A percentile compares a stretch with the other conserved stretches of the same genome.
These are phyloP conservation scores for Drosophila bifasciata DNA, from an alignment of 1,140 invertebrate species.

Conservation along the genomic window DNA sequence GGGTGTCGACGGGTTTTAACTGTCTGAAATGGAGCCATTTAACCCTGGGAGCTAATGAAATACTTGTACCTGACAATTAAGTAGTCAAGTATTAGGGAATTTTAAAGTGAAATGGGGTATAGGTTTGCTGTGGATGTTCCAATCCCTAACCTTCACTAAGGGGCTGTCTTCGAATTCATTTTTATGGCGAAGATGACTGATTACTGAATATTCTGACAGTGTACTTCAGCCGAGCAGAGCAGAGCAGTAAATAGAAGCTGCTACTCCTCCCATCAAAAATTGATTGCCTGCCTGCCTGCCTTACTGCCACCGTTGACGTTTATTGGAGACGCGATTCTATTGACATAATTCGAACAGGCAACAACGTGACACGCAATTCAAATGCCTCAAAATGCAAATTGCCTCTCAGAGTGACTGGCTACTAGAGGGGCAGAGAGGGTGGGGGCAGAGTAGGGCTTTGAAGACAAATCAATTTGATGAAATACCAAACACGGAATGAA, in stretches of 20 bases:
- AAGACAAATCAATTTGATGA: constrained; percentile 75
- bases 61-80: no score
- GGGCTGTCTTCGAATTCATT: no score
- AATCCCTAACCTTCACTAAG: no score
- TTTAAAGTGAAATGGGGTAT: no score
- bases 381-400: constrained; percentile 77
- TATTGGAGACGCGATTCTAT: constrained; percentile 75
- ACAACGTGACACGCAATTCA: constrained; percentile 77
- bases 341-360: constrained; percentile 79
- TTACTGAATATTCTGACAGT: no score
- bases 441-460: constrained; percentile 21
- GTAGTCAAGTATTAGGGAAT: no score
- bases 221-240: background rate
- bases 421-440: constrained; percentile 27
- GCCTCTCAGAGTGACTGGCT: constrained; percentile 18
- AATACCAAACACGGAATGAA: constrained; percentile 24
- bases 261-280: constrained; percentile 34
- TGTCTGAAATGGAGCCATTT: constrained; percentile 23
- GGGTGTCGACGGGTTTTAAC: constrained; percentile 31
- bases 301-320: constrained; percentile 54
- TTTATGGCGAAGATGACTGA: no score
- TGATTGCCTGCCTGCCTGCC: constrained; percentile 3
- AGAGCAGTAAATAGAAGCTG: constrained; percentile 23
- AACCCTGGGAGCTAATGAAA: background rate
- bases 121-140: no score